phyloP scores from a whole-genome alignment of 2,797 vertebrate genomes.

The Sebastiscus tertius region DNA sequence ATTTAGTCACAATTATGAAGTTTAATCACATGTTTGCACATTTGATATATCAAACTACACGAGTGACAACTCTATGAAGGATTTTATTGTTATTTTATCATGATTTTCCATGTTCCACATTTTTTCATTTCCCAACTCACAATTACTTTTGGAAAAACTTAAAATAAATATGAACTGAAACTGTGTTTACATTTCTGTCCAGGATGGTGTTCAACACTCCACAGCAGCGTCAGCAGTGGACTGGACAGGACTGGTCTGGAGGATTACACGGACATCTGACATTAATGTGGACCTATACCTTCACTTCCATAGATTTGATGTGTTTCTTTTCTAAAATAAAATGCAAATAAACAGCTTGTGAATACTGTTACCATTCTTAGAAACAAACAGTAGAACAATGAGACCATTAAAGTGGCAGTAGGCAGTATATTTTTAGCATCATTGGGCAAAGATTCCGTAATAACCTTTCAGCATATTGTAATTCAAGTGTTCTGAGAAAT shows the following conservation, averaged over 20 bases:
- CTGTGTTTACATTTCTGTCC: not conserved
- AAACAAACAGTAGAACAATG: not conserved
- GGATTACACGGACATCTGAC: not conserved
- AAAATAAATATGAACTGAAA: not conserved
- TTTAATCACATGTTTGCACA: not conserved
- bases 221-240: not conserved
- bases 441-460: too few species aligned
- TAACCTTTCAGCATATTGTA: too few species aligned
- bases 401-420: not conserved
- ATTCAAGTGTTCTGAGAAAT: too few species aligned
- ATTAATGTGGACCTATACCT: not conserved
- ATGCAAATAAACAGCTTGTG: not conserved
- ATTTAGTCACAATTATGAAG: not conserved
- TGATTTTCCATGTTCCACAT: not conserved
- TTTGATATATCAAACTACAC: too few species aligned
- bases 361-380: not conserved
- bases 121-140: not conserved
- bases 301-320: not conserved
- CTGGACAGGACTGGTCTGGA: not conserved
- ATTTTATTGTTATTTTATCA: not conserved
- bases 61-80: too few species aligned
- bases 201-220: not conserved
- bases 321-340: not conserved
- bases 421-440: too few species aligned
- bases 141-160: not conserved